phyloP scores from a whole-genome alignment of 92 coral and sea anemone species.

The Muricea muricata region DNA sequence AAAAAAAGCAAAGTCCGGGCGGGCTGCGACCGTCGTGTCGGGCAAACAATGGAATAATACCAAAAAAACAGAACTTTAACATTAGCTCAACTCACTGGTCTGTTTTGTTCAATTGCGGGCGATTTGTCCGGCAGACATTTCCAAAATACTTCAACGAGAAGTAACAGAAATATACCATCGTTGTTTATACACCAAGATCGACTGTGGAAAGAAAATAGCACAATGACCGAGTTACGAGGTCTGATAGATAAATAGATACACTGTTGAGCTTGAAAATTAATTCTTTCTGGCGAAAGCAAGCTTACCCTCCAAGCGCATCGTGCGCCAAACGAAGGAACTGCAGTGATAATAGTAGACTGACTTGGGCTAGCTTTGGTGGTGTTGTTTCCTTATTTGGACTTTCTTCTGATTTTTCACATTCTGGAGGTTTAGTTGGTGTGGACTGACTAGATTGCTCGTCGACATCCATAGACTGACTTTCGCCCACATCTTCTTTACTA shows the following conservation, averaged over 20 bases:
- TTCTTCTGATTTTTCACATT: conserved; percentile 59
- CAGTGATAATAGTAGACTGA: conserved; percentile 70
- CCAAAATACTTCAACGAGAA: conserved; percentile 74
- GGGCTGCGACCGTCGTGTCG: too few relatives aligned
- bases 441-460: conserved; percentile 44
- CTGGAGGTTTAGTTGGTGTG: conserved; percentile 58
- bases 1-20: too few relatives aligned
- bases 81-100: background rate
- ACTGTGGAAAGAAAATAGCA: conserved; percentile 50
- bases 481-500: conserved; percentile 81
- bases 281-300: too few relatives aligned
- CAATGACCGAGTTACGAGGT: too few relatives aligned
- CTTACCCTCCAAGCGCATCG: conserved; percentile 95
- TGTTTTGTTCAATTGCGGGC: conserved; percentile 15
- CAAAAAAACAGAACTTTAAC: too few relatives aligned
- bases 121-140: conserved; percentile 37
- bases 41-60: too few relatives aligned
- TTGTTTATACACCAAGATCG: conserved; percentile 97
- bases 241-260: too few relatives aligned
- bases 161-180: conserved; percentile 85
- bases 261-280: too few relatives aligned
- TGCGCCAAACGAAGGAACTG: conserved; percentile 92
- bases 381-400: conserved; percentile 57
- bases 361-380: conserved; percentile 49
- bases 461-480: conserved; percentile 66